Base-by-base conservation (phyloP, 2,888 invertebrate genomes). In the Carpatolechia fugitivella region DNA sequence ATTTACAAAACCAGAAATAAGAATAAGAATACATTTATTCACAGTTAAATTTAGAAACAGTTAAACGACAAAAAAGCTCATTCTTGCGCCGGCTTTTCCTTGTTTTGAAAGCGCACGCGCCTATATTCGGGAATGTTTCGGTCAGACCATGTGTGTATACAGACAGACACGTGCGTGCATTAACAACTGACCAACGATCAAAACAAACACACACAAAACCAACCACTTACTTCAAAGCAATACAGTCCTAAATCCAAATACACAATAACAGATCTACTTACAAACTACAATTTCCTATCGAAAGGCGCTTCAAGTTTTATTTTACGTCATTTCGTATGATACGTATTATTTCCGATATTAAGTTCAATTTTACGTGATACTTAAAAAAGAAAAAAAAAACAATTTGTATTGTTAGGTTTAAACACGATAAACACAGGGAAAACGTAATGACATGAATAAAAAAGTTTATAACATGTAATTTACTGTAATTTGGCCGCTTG, bases 401-500 rank as follows among this genome's bases (percentile, higher is more conserved):
- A 8, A 18, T 6, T 10, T 29, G 11, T 18, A 48, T 31, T 5
- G 30, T 29, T 46, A 38, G 20, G 13, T 48, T 38, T 18, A 49
- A 48, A 40, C 35, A 44, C 44, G 36, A 36, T 54, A 41, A 58
- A 56, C 29, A 60, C 54, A 57, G 63, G 62, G 60, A 47, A 55
- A 55, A 57, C 58, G 54, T 72, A 70, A 72, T 74, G 66, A 73
- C 72, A 74, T 69, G 64, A 72, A 38, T 62, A 58, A 65, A 66
- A 54, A 11, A 54, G n/a, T 47, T 61, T 66, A 69, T 66, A 79
- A 74, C 75, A 67, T 70, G 78, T 74, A 82, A 50, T 85, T 84
- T 79, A 57, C 66, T 77, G 74, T 78, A 80, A 84, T 81, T 75
- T 71, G 67, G 64, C 60, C 29, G 68, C 70, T 76, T 70, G 74